Conservation (phyloP, 2,113 vertebrate genomes). For the Microtus richardsoni region DNA sequence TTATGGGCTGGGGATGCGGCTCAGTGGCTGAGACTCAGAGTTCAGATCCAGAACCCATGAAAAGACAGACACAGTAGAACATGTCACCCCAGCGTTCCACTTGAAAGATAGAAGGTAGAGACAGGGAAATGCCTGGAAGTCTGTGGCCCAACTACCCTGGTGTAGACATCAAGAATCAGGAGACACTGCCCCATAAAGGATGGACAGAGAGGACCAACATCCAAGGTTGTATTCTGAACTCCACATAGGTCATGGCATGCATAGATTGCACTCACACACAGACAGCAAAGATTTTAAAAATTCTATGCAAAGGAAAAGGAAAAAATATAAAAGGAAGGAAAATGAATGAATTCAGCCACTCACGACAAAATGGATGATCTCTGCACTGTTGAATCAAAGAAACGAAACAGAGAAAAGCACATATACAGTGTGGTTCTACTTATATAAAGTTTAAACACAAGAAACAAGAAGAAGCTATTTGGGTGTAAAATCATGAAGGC, state of each 20-base stretch:
- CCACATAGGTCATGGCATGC: neutral
- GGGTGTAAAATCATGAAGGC: neutral
- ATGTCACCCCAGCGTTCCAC: too few relatives aligned
- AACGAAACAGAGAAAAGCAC: neutral
- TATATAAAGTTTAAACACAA: neutral
- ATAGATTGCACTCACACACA: too few relatives aligned
- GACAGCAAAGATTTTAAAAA: neutral
- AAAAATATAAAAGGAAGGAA: neutral
- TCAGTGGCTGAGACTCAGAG: neutral
- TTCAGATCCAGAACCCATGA: neutral
- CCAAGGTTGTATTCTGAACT: neutral
- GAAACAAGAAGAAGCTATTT: conserved; percentile 18
- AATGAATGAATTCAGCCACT: conserved; percentile 10
- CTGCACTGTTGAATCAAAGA: conserved; percentile 1
- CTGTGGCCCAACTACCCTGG: neutral
- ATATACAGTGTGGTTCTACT: neutral
- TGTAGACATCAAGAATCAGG: neutral
- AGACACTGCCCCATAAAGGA: neutral
- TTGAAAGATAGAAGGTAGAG: neutral
- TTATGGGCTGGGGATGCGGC: neutral
- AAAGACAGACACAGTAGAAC: neutral
- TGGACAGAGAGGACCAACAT: too few relatives aligned
- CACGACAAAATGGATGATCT: neutral
- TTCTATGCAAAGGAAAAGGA: neutral
- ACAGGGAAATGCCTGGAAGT: neutral